These are phyloP conservation scores for Ferdinandea cuprea DNA, from an alignment of 2,888 invertebrate genomes.

Conservation along the genomic window DNA sequence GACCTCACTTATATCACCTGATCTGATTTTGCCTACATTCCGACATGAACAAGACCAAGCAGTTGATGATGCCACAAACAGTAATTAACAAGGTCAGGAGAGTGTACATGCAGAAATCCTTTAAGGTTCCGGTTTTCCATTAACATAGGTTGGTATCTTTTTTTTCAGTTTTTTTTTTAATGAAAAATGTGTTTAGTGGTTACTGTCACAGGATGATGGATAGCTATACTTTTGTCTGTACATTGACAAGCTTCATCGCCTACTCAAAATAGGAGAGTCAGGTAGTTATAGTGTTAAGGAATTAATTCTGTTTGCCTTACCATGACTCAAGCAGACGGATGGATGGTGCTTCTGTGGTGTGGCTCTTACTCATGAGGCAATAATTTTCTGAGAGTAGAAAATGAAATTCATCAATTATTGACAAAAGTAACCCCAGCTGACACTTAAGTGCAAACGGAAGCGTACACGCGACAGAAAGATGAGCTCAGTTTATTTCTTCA, in stretches of 20 bases:
- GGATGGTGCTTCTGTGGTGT: neutral
- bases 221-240: constrained; percentile 15
- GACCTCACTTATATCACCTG: constrained; percentile 13
- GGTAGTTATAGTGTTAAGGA: neutral
- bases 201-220: constrained; percentile 40
- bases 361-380: neutral
- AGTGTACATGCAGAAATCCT: constrained; percentile 12
- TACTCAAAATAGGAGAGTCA: neutral
- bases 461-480: neutral
- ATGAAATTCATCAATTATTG: constrained; percentile 63
- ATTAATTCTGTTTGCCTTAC: constrained; percentile 51
- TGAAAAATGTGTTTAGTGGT: constrained; percentile 18
- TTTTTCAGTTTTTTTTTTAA: neutral
- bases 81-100: constrained; percentile 59
- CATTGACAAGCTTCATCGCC: constrained; percentile 7
- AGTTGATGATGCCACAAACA: constrained; percentile 38
- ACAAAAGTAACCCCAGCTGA: constrained; percentile 48
- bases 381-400: constrained; percentile 8
- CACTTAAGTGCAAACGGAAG: constrained; percentile 24
- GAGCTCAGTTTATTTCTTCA: no score
- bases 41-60: constrained; percentile 43
- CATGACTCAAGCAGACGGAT: constrained; percentile 28
- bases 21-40: constrained; percentile 47
- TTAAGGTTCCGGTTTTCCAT: constrained; percentile 1
- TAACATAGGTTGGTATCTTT: no score